A percentile compares a stretch with the other conserved stretches of the same genome.
phyloP scores from a whole-genome alignment of 1,140 invertebrate species.

The Magallana ariakensis region DNA sequence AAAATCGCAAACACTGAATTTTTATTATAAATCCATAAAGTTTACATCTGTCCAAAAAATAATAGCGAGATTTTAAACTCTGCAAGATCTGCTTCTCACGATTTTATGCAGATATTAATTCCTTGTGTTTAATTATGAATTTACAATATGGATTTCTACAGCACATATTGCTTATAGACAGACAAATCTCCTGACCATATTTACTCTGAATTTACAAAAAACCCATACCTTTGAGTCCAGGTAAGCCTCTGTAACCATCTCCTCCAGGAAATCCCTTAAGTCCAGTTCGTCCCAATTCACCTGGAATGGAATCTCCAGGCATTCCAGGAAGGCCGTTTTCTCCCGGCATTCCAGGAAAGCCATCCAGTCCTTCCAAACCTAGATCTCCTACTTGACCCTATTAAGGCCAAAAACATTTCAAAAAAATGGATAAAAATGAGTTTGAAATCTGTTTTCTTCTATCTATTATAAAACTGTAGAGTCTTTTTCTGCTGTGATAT shows the following conservation, averaged over 20 bases:
- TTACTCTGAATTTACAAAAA: neutral
- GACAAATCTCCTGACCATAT: neutral
- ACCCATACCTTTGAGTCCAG: conserved; percentile 81
- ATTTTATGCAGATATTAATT: neutral
- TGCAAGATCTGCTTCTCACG: too few relatives aligned
- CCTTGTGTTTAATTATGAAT: neutral
- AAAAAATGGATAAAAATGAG: too few relatives aligned
- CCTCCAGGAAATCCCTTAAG: conserved; percentile 61
- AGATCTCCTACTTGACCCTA: conserved; percentile 61
- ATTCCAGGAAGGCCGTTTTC: conserved; percentile 76
- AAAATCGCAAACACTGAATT: too few relatives aligned
- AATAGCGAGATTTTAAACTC: too few relatives aligned
- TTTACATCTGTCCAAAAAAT: too few relatives aligned
- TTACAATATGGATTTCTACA: neutral
- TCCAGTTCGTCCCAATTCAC: conserved; percentile 61
- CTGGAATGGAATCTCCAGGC: conserved; percentile 55
- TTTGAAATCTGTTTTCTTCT: too few relatives aligned
- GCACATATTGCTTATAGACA: neutral
- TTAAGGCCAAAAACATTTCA: neutral
- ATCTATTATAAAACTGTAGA: too few relatives aligned
- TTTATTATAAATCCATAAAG: too few relatives aligned
- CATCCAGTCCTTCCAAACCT: conserved; percentile 70
- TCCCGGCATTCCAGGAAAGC: conserved; percentile 78
- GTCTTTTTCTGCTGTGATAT: too few relatives aligned
- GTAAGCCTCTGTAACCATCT: conserved; percentile 53